These are phyloP conservation scores for Seriola aureovittata DNA, from an alignment of 2,113 vertebrate genomes.

Conservation along the genomic window DNA sequence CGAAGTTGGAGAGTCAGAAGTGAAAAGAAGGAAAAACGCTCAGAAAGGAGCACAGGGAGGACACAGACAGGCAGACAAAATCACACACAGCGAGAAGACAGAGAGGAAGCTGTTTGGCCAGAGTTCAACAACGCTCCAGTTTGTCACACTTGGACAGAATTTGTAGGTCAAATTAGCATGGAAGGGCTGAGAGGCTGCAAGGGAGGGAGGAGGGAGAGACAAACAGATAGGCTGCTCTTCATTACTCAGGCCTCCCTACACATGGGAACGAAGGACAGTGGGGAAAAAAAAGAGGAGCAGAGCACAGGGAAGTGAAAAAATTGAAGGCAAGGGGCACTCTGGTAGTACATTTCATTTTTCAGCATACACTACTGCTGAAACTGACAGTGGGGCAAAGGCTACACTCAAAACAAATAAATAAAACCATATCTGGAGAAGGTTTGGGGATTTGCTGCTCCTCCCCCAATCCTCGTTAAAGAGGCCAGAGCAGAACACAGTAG, in stretches of 20 bases:
- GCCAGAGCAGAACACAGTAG: conserved; percentile 36
- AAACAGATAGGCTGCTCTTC: conserved; percentile 59
- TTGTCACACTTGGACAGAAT: conserved; percentile 82
- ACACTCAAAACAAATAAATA: conserved; percentile 62
- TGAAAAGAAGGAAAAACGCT: conserved; percentile 26
- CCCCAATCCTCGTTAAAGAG: conserved; percentile 44
- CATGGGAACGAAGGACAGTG: conserved; percentile 47
- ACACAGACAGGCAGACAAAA: conserved; percentile 34
- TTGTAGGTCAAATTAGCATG: conserved; percentile 86
- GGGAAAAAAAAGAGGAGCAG: conserved; percentile 11
- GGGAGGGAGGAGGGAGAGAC: conserved; percentile 40
- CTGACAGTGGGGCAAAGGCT: conserved; percentile 45
- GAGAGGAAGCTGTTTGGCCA: conserved; percentile 75
- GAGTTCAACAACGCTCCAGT: conserved; percentile 76
- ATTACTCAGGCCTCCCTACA: conserved; percentile 54
- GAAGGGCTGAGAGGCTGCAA: conserved; percentile 51
- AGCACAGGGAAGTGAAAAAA: conserved; percentile 19
- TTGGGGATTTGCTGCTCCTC: conserved; percentile 38
- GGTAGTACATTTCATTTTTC: conserved; percentile 29
- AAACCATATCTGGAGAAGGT: conserved; percentile 62
- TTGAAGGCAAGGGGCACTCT: conserved; percentile 1
- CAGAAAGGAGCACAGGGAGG: conserved; percentile 14
- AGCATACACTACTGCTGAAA: conserved; percentile 23
- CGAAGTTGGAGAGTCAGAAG: conserved; percentile 9
- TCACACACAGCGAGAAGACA: conserved; percentile 28